These are phyloP conservation scores for Hephaestus fuliginosus DNA, from an alignment of 2,797 vertebrate species.

Conservation along the genomic window DNA sequence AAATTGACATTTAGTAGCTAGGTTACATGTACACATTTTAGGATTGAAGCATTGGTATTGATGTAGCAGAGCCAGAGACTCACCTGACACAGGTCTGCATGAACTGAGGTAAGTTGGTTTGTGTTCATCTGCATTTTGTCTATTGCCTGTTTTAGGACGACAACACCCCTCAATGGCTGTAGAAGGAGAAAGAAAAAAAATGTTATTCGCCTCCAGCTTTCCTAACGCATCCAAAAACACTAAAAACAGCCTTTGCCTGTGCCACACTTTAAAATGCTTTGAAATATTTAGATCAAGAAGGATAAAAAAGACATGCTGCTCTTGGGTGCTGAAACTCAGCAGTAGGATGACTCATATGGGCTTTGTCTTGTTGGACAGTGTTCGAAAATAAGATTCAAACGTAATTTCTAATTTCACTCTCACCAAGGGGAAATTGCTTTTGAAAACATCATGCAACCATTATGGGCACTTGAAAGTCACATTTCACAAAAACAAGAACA, in stretches of 20 bases:
- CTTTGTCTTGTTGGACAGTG: background rate
- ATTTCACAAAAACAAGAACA: background rate
- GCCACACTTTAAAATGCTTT: slow-evolving; percentile 46
- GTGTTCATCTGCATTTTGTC: slow-evolving; percentile 99
- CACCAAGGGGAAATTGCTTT: background rate
- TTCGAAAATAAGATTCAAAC: slow-evolving; percentile 21
- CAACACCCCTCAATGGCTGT: slow-evolving; percentile 97
- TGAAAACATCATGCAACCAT: background rate
- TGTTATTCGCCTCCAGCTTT: slow-evolving; percentile 22
- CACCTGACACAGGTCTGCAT: slow-evolving; percentile 99
- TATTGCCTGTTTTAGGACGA: slow-evolving; percentile 98
- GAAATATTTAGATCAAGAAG: slow-evolving; percentile 57
- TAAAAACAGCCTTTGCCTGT: background rate
- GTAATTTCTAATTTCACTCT: background rate
- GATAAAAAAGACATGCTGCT: slow-evolving; percentile 10
- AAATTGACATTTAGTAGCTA: background rate
- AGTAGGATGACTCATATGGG: slow-evolving; percentile 26
- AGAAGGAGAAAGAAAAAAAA: slow-evolving; percentile 55
- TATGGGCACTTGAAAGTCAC: background rate
- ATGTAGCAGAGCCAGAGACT: slow-evolving; percentile 53
- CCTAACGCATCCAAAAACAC: background rate
- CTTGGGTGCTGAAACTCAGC: background rate
- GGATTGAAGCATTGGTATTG: background rate
- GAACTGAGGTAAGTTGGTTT: slow-evolving; percentile 99
- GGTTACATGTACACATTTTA: background rate